These are phyloP conservation scores for Cynoglossus semilaevis DNA, from an alignment of 2,113 vertebrate species.

Conservation along the genomic window DNA sequence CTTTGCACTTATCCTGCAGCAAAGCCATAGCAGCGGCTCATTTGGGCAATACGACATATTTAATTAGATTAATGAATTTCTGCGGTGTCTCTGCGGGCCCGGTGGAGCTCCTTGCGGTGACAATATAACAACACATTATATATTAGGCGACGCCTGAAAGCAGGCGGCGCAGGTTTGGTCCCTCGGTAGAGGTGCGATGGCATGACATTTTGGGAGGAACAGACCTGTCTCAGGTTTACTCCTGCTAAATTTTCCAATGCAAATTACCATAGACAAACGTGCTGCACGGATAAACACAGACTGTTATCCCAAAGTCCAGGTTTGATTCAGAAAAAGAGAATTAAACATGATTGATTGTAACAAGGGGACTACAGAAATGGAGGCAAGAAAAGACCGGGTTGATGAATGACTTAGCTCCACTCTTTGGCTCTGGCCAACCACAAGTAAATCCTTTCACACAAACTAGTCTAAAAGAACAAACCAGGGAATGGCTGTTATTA, in stretches of 20 bases:
- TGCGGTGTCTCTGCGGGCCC: slow-evolving; percentile 89
- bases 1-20: slow-evolving; percentile 98
- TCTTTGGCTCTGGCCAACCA: slow-evolving; percentile 18
- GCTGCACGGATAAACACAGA: slow-evolving; percentile 51
- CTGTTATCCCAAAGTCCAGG: slow-evolving; percentile 48
- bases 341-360: slow-evolving; percentile 63
- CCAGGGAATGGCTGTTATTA: neutral
- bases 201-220: slow-evolving; percentile 82
- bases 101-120: slow-evolving; percentile 89
- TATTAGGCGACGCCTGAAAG: slow-evolving; percentile 87
- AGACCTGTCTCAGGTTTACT: slow-evolving; percentile 78
- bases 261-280: slow-evolving; percentile 67
- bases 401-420: slow-evolving; percentile 51
- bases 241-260: slow-evolving; percentile 79
- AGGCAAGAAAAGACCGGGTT: slow-evolving; percentile 29
- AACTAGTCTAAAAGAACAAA: slow-evolving; percentile 36
- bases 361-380: slow-evolving; percentile 34
- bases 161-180: slow-evolving; percentile 78
- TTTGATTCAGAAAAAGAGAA: slow-evolving; percentile 57
- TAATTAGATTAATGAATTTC: slow-evolving; percentile 99
- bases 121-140: slow-evolving; percentile 95
- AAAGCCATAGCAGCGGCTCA: slow-evolving; percentile 92
- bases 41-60: slow-evolving; percentile 99
- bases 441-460: slow-evolving; percentile 31
- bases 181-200: slow-evolving; percentile 68